Evolutionary conservation across 2,797 vertebrate genomes (phyloP).

Genomic region (Enteromius afrohamiltoni): DNA sequence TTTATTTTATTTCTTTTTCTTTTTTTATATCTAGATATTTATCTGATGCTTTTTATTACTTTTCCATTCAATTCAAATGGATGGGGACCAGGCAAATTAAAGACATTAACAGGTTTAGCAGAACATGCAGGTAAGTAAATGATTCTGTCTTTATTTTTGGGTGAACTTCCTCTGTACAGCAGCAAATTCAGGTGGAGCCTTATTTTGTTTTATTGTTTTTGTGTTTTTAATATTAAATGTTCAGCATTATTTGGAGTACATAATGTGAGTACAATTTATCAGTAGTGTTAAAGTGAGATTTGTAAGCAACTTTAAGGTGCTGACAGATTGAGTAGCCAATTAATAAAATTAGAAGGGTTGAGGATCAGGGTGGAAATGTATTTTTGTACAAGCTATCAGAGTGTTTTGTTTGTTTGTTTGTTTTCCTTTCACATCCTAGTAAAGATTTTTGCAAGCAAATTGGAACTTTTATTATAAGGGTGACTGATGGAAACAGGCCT

Average conservation of each 20-base stretch:
- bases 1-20: background rate
- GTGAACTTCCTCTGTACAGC: background rate
- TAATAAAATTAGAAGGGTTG: background rate
- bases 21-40: background rate
- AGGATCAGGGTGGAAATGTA: background rate
- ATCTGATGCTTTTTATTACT: background rate
- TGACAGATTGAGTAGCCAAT: background rate
- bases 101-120: background rate
- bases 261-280: background rate
- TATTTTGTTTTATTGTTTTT: background rate
- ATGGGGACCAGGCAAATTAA: background rate
- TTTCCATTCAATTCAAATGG: background rate
- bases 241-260: conserved; percentile 8
- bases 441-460: background rate
- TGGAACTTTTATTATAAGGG: background rate
- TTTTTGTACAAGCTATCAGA: background rate
- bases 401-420: background rate
- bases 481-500: conserved; percentile 19
- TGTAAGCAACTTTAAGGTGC: background rate
- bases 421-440: background rate
- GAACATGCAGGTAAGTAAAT: background rate
- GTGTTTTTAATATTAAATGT: background rate
- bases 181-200: background rate
- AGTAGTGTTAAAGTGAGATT: background rate
- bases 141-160: background rate